These are phyloP conservation scores for Acinonyx jubatus DNA, from an alignment of 2,113 vertebrate species.

Conservation along the genomic window DNA sequence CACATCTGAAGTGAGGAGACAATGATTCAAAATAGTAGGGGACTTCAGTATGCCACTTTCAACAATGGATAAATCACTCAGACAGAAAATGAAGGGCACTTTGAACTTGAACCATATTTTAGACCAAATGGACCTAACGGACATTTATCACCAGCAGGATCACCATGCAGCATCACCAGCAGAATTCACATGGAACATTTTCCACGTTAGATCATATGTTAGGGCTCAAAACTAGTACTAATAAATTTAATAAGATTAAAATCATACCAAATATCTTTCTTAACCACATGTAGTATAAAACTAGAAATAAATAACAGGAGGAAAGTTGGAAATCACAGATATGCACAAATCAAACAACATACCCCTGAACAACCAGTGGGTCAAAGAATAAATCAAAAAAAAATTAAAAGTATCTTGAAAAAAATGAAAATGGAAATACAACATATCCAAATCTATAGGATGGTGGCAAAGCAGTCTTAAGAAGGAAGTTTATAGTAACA, in stretches of 20 bases:
- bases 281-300: background rate
- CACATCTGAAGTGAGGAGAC: no score
- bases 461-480: background rate
- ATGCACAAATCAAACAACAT: background rate
- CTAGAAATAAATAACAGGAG: background rate
- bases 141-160: background rate
- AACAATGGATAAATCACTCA: background rate
- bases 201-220: background rate
- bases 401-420: background rate
- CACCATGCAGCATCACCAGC: background rate
- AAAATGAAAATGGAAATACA: background rate
- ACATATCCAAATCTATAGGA: background rate
- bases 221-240: background rate
- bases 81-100: background rate
- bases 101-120: background rate
- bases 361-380: background rate
- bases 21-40: background rate
- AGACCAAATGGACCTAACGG: background rate
- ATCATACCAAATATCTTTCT: background rate
- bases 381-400: background rate
- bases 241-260: background rate
- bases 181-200: background rate
- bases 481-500: background rate
- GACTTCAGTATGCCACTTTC: background rate
- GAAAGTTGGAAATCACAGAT: background rate